These are phyloP conservation scores for Archips crataeganus DNA, from an alignment of 2,888 invertebrate species.

Conservation along the genomic window DNA sequence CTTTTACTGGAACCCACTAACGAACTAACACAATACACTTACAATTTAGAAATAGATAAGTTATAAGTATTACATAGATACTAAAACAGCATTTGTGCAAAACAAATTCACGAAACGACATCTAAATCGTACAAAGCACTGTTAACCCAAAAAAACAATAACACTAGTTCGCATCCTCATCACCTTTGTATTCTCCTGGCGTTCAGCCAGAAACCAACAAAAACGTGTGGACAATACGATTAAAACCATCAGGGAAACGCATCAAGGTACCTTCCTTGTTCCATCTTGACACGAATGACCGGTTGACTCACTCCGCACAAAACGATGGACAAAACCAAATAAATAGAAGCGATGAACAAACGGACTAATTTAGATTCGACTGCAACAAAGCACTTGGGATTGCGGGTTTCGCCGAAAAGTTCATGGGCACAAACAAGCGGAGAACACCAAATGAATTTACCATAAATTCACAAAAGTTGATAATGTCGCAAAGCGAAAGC, in stretches of 20 bases:
- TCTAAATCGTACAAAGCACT: neutral
- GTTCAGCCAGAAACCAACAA: slow-evolving; percentile 59
- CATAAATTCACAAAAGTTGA: too few relatives aligned
- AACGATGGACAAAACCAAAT: slow-evolving; percentile 32
- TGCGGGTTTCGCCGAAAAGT: neutral
- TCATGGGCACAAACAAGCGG: slow-evolving; percentile 55
- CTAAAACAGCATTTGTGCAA: neutral
- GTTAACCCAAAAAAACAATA: slow-evolving; percentile 54
- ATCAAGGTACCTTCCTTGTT: slow-evolving; percentile 35
- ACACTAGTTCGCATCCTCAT: slow-evolving; percentile 50
- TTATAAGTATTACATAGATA: too few relatives aligned
- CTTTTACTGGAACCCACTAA: neutral
- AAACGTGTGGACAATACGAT: slow-evolving; percentile 50
- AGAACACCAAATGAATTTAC: neutral
- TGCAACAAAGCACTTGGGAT: slow-evolving; percentile 5
- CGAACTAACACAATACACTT: too few relatives aligned
- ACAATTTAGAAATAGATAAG: too few relatives aligned
- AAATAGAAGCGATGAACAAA: slow-evolving; percentile 27
- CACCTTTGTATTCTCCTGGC: slow-evolving; percentile 60
- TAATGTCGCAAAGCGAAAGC: too few relatives aligned
- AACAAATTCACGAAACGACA: slow-evolving; percentile 16
- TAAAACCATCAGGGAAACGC: slow-evolving; percentile 22
- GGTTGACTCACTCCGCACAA: slow-evolving; percentile 33
- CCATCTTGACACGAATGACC: slow-evolving; percentile 36
- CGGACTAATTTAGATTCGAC: slow-evolving; percentile 32